phyloP scores from a whole-genome alignment of 2,888 invertebrate species.

The Athrips mouffetella region DNA sequence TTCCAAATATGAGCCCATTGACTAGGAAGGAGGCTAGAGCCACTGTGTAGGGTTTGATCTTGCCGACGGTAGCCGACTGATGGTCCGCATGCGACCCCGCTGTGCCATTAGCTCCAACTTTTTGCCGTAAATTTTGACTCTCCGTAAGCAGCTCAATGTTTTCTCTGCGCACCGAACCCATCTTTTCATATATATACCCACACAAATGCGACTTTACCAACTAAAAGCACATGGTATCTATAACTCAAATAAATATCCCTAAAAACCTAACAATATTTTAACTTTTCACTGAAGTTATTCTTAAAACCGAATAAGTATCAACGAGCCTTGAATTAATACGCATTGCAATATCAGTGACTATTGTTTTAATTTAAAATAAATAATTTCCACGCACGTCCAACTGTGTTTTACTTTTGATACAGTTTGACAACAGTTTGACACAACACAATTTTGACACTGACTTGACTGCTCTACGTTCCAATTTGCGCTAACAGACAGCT shows the following conservation, averaged over 20 bases:
- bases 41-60: slow-evolving; percentile 87
- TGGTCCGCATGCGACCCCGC: slow-evolving; percentile 31
- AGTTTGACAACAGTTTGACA: neutral
- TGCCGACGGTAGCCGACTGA: slow-evolving; percentile 90
- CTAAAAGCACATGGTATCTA: slow-evolving; percentile 20
- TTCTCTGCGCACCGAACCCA: slow-evolving; percentile 53
- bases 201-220: neutral
- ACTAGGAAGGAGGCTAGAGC: slow-evolving; percentile 91
- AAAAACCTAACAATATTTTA: neutral
- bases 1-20: slow-evolving; percentile 93
- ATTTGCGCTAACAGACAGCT: too few relatives aligned
- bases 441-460: neutral
- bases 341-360: slow-evolving; percentile 6
- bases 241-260: slow-evolving; percentile 1
- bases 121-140: too few relatives aligned
- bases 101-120: slow-evolving; percentile 41
- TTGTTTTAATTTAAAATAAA: slow-evolving; percentile 11
- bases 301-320: neutral
- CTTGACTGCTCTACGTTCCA: too few relatives aligned
- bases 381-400: slow-evolving; percentile 4
- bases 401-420: neutral
- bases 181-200: slow-evolving; percentile 30
- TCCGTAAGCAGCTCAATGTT: slow-evolving; percentile 50
- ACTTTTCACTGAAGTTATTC: slow-evolving; percentile 4
- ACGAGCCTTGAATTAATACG: slow-evolving; percentile 9